Percentiles rank a stretch among this genome's conserved stretches.
Conservation (phyloP, 2,113 vertebrate genomes). For the Sylvietta virens region DNA sequence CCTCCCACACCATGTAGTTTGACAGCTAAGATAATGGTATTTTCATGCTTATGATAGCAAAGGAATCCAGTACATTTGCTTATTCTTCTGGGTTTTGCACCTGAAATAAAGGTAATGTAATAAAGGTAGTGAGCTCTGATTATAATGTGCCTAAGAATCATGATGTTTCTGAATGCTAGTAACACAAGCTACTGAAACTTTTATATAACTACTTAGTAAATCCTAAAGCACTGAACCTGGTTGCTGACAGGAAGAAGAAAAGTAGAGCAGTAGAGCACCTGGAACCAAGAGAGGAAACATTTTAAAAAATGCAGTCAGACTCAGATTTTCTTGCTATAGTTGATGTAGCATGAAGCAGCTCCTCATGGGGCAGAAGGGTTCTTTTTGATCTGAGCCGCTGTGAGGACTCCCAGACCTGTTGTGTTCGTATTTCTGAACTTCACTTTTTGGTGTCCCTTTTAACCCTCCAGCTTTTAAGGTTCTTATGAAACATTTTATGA, state of each 20-base stretch:
- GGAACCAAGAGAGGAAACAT: fast-evolving
- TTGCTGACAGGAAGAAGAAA: background rate
- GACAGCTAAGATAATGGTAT: background rate
- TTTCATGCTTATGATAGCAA: background rate
- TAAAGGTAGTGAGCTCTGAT: background rate
- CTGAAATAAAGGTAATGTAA: background rate
- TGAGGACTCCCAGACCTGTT: background rate
- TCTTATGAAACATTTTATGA: background rate
- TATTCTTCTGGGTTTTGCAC: background rate
- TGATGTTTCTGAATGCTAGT: background rate
- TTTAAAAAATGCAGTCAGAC: background rate
- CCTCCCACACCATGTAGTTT: fast-evolving
- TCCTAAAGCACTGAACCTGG: background rate
- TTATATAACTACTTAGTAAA: background rate
- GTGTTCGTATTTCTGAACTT: background rate
- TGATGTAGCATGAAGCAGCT: background rate
- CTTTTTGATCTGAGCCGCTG: background rate
- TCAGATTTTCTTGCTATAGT: background rate
- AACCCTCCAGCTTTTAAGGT: background rate
- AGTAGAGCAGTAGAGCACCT: background rate
- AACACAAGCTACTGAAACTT: background rate
- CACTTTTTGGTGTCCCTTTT: background rate
- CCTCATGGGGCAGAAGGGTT: background rate
- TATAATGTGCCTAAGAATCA: background rate
- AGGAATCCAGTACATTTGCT: background rate